These are phyloP conservation scores for Troides oblongomaculatus DNA, from an alignment of 2,888 invertebrate genomes.

Conservation along the genomic window DNA sequence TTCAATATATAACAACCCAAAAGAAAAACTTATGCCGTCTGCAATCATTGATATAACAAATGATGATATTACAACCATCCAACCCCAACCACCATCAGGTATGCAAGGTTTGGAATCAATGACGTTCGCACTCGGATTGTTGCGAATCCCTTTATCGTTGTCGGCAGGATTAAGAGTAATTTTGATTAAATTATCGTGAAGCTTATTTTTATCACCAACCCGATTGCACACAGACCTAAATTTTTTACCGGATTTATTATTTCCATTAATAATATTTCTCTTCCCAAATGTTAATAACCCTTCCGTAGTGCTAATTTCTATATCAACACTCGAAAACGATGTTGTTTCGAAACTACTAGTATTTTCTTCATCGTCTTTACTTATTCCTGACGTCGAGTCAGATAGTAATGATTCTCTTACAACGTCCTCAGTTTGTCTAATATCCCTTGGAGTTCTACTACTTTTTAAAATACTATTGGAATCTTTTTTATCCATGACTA, in stretches of 20 bases:
- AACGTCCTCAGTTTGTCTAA: constrained; percentile 47
- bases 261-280: background rate
- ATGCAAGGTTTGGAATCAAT: constrained; percentile 72
- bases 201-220: constrained; percentile 40
- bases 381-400: constrained; percentile 75
- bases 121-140: constrained; percentile 37
- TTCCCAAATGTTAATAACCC: constrained; percentile 23
- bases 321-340: constrained; percentile 67
- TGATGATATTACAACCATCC: constrained; percentile 93
- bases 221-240: constrained; percentile 4
- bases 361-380: constrained; percentile 67
- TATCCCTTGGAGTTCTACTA: constrained; percentile 56
- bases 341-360: constrained; percentile 53
- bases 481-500: constrained; percentile 59
- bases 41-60: constrained; percentile 93
- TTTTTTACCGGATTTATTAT: constrained; percentile 22
- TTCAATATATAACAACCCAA: constrained; percentile 92
- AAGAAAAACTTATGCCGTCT: constrained; percentile 96
- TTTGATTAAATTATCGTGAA: constrained; percentile 40
- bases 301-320: constrained; percentile 56
- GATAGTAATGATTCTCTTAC: constrained; percentile 66
- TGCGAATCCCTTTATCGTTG: constrained; percentile 38
- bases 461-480: constrained; percentile 52
- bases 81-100: constrained; percentile 93
- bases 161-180: constrained; percentile 47